Percentiles rank a stretch among this genome's conserved stretches.
Conservation (phyloP, 2,113 vertebrate species). For the Phainopepla nitens region DNA sequence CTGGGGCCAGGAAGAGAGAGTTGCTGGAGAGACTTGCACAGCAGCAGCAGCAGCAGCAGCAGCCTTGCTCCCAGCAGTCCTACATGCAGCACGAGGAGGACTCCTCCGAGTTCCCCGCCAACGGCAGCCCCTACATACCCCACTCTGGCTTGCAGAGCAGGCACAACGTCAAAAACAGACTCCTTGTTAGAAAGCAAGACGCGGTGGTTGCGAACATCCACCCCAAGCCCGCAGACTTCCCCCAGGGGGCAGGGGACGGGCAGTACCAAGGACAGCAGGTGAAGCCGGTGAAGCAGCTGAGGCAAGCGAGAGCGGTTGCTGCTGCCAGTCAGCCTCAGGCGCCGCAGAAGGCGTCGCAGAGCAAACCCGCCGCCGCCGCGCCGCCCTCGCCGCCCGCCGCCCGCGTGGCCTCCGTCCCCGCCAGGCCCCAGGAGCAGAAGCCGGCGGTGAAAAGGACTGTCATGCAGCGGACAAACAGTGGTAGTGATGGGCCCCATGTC, state of each 20-base stretch:
- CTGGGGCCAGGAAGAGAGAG: constrained; percentile 90
- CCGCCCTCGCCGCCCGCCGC: constrained; percentile 39
- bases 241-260: constrained; percentile 27
- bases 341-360: neutral
- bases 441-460: constrained; percentile 89
- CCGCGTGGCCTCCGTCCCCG: constrained; percentile 54
- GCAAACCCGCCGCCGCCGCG: constrained; percentile 50
- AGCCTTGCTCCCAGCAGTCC: constrained; percentile 30
- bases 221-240: constrained; percentile 53
- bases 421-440: constrained; percentile 74
- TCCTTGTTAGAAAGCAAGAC: constrained; percentile 72
- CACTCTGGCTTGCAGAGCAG: constrained; percentile 67
- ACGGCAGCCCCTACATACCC: constrained; percentile 65
- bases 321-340: constrained; percentile 48
- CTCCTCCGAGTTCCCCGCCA: constrained; percentile 48
- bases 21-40: constrained; percentile 85
- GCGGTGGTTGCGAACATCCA: neutral
- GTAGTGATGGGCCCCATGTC: constrained; percentile 74
- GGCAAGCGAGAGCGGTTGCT: constrained; percentile 57
- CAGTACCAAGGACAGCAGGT: constrained; percentile 68
- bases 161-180: constrained; percentile 77
- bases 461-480: constrained; percentile 86
- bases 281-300: constrained; percentile 68
- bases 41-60: constrained; percentile 70
- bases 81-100: constrained; percentile 56